A percentile compares a stretch with the other conserved stretches of the same genome.
Evolutionary conservation across 2,113 vertebrate genomes (phyloP).

Genomic region (Thymallus thymallus): DNA sequence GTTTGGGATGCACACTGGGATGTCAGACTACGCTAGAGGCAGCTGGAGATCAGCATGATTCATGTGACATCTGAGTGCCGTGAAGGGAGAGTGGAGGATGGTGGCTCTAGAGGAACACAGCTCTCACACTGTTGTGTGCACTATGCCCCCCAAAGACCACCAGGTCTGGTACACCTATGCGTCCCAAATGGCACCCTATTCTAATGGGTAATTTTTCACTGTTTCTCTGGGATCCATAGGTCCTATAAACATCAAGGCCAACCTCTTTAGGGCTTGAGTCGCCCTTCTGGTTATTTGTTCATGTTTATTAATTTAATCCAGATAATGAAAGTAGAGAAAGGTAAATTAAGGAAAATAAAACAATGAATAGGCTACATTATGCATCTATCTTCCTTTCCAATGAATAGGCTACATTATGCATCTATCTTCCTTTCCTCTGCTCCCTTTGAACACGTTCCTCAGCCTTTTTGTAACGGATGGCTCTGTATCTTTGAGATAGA

Average conservation of each 20-base stretch:
- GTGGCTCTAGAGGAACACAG: background rate
- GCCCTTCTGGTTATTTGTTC: no score
- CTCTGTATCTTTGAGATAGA: background rate
- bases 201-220: background rate
- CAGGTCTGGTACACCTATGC: background rate
- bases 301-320: background rate
- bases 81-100: background rate
- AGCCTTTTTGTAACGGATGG: no score
- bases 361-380: background rate
- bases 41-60: background rate
- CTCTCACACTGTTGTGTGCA: background rate
- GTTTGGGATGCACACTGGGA: no score
- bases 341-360: background rate
- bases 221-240: background rate
- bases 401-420: background rate
- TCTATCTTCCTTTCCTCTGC: background rate
- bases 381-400: conserved; percentile 25
- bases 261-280: no score
- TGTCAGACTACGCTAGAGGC: background rate
- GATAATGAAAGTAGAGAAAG: conserved; percentile 15
- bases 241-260: background rate
- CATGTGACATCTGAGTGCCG: background rate
- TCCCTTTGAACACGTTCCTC: no score
- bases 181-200: background rate
- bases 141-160: background rate